Conservation (phyloP, 1,140 invertebrate species). For the Apis dorsata region DNA sequence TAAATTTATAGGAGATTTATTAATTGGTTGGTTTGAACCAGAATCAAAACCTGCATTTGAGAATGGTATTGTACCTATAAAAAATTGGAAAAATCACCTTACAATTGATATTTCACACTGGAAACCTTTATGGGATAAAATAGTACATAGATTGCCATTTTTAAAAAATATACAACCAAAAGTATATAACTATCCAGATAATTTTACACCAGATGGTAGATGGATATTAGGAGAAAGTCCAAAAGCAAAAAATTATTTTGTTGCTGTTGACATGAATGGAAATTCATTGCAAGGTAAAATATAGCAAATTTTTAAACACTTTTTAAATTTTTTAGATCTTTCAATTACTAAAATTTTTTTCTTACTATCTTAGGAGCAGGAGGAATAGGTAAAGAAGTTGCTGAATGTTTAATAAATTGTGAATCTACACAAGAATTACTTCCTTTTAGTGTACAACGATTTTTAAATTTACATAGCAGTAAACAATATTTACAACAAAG, state of each 20-base stretch:
- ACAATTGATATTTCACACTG: constrained; percentile 85
- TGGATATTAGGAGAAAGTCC: constrained; percentile 88
- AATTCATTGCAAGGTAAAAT: constrained; percentile 81
- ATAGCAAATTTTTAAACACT: background rate
- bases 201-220: constrained; percentile 87
- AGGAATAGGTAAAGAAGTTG: constrained; percentile 88
- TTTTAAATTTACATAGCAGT: constrained; percentile 91
- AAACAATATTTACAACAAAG: constrained; percentile 87
- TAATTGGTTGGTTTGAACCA: constrained; percentile 86
- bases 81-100: constrained; percentile 82
- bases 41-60: constrained; percentile 85
- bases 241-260: constrained; percentile 89
- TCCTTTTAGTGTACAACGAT: constrained; percentile 86
- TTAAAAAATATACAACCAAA: constrained; percentile 82
- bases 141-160: constrained; percentile 84
- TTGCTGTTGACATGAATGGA: constrained; percentile 87
- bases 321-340: background rate
- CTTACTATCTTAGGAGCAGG: constrained; percentile 80
- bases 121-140: constrained; percentile 82
- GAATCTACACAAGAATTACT: constrained; percentile 84
- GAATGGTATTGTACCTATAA: constrained; percentile 79
- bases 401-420: constrained; percentile 88
- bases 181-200: constrained; percentile 87
- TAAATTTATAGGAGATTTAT: constrained; percentile 77
- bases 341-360: constrained; percentile 7